These are phyloP conservation scores for Lymantria dispar DNA, from an alignment of 2,888 invertebrate genomes.

Conservation along the genomic window DNA sequence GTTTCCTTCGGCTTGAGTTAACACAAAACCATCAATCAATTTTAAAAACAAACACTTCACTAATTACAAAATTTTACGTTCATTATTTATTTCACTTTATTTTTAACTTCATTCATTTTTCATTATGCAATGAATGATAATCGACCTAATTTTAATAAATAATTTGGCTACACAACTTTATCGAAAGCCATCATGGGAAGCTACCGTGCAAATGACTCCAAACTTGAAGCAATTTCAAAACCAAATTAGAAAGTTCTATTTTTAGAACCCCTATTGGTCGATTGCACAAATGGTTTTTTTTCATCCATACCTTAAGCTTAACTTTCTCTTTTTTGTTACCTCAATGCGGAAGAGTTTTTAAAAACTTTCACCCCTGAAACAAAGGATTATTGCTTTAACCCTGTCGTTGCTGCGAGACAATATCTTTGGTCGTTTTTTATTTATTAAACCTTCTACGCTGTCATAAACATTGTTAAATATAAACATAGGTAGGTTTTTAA, in stretches of 20 bases:
- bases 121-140: too few relatives aligned
- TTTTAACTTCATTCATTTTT: too few relatives aligned
- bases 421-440: conserved; percentile 3
- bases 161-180: conserved; percentile 12
- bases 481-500: neutral
- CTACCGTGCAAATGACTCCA: conserved; percentile 65
- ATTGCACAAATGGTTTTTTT: conserved; percentile 52
- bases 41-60: neutral
- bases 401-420: conserved; percentile 20
- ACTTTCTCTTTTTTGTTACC: conserved; percentile 79
- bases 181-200: conserved; percentile 41
- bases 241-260: conserved; percentile 74
- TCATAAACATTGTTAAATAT: neutral
- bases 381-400: conserved; percentile 43
- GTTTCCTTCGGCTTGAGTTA: neutral
- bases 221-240: conserved; percentile 49
- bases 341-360: conserved; percentile 68
- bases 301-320: conserved; percentile 51
- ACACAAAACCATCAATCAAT: neutral
- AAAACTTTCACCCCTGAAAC: conserved; percentile 75
- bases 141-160: conserved; percentile 11
- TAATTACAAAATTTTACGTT: neutral
- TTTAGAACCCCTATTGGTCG: conserved; percentile 59
- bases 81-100: too few relatives aligned
- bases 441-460: conserved; percentile 1